Conservation (phyloP, 2,888 invertebrate genomes). For the Ophion slaviceki region DNA sequence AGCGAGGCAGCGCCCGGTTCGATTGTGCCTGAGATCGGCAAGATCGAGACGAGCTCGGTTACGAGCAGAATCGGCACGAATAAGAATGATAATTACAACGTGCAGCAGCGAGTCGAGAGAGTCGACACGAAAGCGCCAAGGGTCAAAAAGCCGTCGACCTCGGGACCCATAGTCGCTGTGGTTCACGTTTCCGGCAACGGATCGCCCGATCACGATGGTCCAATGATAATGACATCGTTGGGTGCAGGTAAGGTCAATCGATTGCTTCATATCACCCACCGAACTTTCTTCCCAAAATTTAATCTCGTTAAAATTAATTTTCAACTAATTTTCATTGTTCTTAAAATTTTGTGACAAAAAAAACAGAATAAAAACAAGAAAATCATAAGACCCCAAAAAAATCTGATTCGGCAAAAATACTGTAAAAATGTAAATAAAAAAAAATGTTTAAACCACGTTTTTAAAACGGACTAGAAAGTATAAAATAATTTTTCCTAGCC, state of each 20-base stretch:
- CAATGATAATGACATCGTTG: conserved; percentile 64
- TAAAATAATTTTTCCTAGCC: too few species aligned
- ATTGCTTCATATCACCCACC: neutral
- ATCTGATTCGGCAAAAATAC: too few species aligned
- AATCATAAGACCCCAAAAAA: too few species aligned
- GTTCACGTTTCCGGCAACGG: conserved; percentile 68
- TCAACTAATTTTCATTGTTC: too few species aligned
- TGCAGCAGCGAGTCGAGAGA: conserved; percentile 55
- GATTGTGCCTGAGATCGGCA: conserved; percentile 26
- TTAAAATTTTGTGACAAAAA: too few species aligned
- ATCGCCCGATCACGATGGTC: conserved; percentile 62
- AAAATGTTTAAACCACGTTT: too few species aligned
- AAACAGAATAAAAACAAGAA: too few species aligned
- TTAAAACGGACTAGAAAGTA: too few species aligned
- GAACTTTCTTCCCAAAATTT: neutral
- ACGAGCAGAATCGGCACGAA: conserved; percentile 48
- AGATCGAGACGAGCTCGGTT: conserved; percentile 51
- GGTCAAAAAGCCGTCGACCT: conserved; percentile 65
- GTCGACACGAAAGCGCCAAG: conserved; percentile 58
- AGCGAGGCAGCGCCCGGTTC: conserved; percentile 39
- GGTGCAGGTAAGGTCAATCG: conserved; percentile 58
- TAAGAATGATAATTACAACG: conserved; percentile 61
- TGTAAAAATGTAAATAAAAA: too few species aligned
- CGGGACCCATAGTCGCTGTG: conserved; percentile 65
- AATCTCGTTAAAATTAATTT: too few species aligned